phyloP scores from a whole-genome alignment of 2,113 vertebrate genomes.

The Osmerus mordax region DNA sequence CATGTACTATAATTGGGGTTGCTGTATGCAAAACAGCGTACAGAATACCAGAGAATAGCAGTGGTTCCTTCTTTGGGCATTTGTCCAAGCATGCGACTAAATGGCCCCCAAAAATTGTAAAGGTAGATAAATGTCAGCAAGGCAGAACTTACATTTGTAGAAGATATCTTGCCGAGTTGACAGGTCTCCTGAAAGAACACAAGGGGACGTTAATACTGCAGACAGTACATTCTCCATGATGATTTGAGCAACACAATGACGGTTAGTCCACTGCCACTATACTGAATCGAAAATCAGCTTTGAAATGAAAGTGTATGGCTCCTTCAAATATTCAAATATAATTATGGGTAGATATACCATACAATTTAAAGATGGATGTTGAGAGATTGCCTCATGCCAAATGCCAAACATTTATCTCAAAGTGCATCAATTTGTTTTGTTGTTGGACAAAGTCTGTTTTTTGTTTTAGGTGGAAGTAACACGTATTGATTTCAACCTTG shows the following conservation, averaged over 20 bases:
- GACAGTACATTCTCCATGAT: not conserved
- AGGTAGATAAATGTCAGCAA: not conserved
- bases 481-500: constrained; percentile 48
- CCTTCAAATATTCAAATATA: too few relatives aligned
- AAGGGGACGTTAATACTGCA: constrained; percentile 24
- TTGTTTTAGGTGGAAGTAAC: constrained; percentile 27
- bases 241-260: too few relatives aligned
- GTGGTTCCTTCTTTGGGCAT: not conserved
- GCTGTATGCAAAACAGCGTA: too few relatives aligned
- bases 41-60: not conserved
- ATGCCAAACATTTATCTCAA: constrained; percentile 14
- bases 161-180: constrained; percentile 66
- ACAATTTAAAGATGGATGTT: not conserved
- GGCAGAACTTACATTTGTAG: constrained; percentile 63
- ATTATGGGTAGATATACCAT: too few relatives aligned
- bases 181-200: constrained; percentile 66
- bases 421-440: constrained; percentile 42
- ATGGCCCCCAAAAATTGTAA: not conserved
- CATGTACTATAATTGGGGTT: too few relatives aligned
- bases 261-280: too few relatives aligned
- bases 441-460: constrained; percentile 34
- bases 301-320: too few relatives aligned
- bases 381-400: constrained; percentile 23
- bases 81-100: not conserved
- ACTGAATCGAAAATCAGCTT: too few relatives aligned